Percentiles rank a stretch among this genome's conserved stretches.
These are phyloP conservation scores for Prionailurus viverrinus DNA, from an alignment of 2,113 vertebrate species.

Conservation along the genomic window DNA sequence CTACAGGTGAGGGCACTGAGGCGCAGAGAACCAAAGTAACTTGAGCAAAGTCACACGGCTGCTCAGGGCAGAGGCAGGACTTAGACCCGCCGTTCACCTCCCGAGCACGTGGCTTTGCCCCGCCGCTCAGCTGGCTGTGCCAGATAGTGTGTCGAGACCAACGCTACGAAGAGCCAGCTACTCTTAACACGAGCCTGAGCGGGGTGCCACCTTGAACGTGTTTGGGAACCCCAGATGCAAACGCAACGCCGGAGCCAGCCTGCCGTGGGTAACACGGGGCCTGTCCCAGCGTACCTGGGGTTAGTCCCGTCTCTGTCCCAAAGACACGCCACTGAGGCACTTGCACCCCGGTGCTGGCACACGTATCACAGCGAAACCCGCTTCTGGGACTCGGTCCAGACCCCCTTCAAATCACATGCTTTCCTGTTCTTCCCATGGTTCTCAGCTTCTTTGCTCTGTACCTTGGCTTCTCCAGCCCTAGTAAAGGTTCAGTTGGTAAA, in stretches of 20 bases:
- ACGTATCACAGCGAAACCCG: fast-evolving
- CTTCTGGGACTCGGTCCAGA: not conserved
- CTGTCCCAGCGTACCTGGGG: fast-evolving
- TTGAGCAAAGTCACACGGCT: fast-evolving
- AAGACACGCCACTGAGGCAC: fast-evolving
- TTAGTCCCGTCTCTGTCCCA: not conserved
- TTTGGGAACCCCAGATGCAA: too few relatives aligned
- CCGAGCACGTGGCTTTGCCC: fast-evolving
- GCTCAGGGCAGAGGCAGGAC: not conserved
- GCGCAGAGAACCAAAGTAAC: not conserved
- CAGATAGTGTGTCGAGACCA: fast-evolving
- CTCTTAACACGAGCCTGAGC: not conserved
- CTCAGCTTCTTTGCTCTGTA: not conserved
- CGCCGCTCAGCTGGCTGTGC: fast-evolving
- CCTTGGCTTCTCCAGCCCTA: not conserved
- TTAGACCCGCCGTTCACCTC: not conserved
- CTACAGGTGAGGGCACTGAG: fast-evolving
- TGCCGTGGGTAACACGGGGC: fast-evolving
- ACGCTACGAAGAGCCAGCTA: fast-evolving
- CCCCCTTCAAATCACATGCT: fast-evolving
- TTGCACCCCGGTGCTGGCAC: fast-evolving
- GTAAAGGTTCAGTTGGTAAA: not conserved
- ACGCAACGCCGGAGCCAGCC: fast-evolving
- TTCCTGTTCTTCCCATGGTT: not conserved
- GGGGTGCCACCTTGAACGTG: not conserved